These are phyloP conservation scores for Alviniconcha marisindica DNA, from an alignment of 1,140 invertebrate genomes.

Conservation along the genomic window DNA sequence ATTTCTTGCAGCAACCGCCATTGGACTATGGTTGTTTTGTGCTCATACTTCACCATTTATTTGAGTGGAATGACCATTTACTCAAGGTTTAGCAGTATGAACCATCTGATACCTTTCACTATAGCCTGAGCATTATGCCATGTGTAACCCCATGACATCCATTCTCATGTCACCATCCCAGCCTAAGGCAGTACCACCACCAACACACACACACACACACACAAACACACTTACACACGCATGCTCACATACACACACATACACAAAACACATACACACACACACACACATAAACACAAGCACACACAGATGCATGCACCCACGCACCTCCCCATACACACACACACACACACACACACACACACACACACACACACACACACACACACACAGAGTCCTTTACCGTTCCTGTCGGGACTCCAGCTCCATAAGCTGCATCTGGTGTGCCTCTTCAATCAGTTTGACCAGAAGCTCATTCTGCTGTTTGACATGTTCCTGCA, in stretches of 20 bases:
- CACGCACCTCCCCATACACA: not conserved
- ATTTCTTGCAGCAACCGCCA: too few species aligned
- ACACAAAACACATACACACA: not conserved
- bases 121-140: too few species aligned
- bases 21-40: too few species aligned
- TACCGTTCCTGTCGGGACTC: conserved; percentile 92
- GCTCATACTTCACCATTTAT: too few species aligned
- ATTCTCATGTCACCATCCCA: too few species aligned
- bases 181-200: too few species aligned
- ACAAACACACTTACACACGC: not conserved
- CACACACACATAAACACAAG: not conserved
- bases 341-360: not conserved
- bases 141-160: too few species aligned
- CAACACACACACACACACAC: not conserved
- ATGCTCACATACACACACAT: not conserved
- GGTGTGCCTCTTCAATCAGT: conserved; percentile 90
- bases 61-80: too few species aligned
- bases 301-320: not conserved
- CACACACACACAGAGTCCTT: too few species aligned
- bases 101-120: too few species aligned
- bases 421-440: conserved; percentile 92
- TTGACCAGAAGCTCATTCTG: conserved; percentile 90
- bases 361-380: not conserved
- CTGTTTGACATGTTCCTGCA: conserved; percentile 89
- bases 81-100: too few species aligned